A percentile compares a stretch with the other conserved stretches of the same genome.
Conservation (phyloP, 1,140 invertebrate species). For the Harpegnathos saltator region DNA sequence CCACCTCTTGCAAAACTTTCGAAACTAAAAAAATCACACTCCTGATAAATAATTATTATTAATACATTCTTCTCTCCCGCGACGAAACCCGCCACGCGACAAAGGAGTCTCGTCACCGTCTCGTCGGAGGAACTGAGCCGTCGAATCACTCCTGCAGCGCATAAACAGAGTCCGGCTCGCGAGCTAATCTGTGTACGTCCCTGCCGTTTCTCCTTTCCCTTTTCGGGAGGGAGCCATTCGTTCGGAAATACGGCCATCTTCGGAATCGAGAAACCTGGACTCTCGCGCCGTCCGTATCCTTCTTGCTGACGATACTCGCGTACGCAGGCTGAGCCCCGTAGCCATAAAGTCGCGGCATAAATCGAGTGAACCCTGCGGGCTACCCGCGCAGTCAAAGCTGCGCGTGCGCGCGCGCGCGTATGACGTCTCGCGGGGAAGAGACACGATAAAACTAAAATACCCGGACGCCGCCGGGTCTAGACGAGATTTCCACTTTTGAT, state of each 20-base stretch:
- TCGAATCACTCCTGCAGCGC: not conserved
- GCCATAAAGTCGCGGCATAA: constrained; percentile 66
- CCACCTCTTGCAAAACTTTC: no score
- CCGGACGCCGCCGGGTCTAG: constrained; percentile 42
- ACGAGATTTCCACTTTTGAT: constrained; percentile 42
- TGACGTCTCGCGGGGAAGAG: constrained; percentile 49
- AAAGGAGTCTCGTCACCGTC: no score
- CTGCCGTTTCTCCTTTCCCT: not conserved
- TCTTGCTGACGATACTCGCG: constrained; percentile 48
- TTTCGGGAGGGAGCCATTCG: not conserved
- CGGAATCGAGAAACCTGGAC: constrained; percentile 28
- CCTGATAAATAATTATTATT: no score
- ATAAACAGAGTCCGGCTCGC: not conserved
- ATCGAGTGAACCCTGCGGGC: constrained; percentile 64
- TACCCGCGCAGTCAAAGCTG: constrained; percentile 27
- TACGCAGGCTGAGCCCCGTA: constrained; percentile 37
- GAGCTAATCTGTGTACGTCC: not conserved
- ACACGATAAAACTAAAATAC: constrained; percentile 62
- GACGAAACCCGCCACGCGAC: no score
- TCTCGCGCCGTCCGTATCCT: constrained; percentile 19
- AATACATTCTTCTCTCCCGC: no score
- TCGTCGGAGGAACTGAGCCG: not conserved
- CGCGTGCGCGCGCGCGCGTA: constrained; percentile 20
- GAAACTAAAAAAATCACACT: no score
- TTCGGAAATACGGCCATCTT: constrained; percentile 5